Evolutionary conservation across 2,888 invertebrate genomes (phyloP), one percentile per base, ranked within the genome.

Genomic region (Philaethria dido): DNA sequence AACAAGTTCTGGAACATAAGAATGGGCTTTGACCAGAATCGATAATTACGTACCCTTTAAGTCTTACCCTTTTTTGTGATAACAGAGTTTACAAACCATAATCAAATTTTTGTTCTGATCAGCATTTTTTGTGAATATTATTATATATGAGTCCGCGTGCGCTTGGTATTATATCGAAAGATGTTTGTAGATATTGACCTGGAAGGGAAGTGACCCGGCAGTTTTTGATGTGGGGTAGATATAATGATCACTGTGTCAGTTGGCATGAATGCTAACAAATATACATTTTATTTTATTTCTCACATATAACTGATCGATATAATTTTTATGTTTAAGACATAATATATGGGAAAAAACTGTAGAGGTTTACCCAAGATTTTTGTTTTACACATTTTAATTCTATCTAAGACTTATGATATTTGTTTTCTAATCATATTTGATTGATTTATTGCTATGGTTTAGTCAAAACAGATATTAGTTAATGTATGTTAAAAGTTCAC

Each of bases 21-120:
- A 76, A 80, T 80, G 83, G 80, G 81, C 81, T 78, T 74, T 74
- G 75, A 79, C 78, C 76, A 75, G 80, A 84, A 87, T 87, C 80
- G 79, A 83, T 86, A 87, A 88, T 87, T 87, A 84, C 81, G 80
- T 80, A 80, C 78, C 82, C 71, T 65, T 65, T 60, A 68, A 52
- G 52, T 62, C 59, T 68, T 47, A 68, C 63, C 66, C 68, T 63
- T 70, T 48, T 70, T 63, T 66, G 54, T 29, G 42, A 62, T 65
- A 65, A 61, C 48, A 44, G 52, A 64, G 62, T 65, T 63, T 60
- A 59, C 64, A 64, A 69, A 69, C 67, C 45, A 67, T 55, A 62
- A 80, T 72, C 74, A 77, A 72, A 79, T 74, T 52, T n/a, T 52
- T 29, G 5, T 25, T 50, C 25, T 52, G 16, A 25, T 29, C 4